A percentile compares a stretch with the other conserved stretches of the same genome.
phyloP scores from a whole-genome alignment of 2,113 vertebrate species.

The Cercocebus atys region DNA sequence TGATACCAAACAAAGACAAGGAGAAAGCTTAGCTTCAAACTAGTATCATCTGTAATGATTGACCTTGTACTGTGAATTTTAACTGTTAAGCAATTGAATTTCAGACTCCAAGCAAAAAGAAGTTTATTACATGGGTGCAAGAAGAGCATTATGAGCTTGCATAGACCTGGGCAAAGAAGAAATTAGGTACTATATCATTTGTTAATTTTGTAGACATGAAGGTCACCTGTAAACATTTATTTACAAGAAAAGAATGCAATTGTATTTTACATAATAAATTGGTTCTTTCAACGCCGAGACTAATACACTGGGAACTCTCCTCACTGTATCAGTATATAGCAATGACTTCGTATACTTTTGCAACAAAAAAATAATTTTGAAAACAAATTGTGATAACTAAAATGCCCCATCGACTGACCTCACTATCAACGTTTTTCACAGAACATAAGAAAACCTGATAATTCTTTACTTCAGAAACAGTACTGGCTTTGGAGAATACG shows the following conservation, averaged over 20 bases:
- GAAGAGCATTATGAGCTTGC: background rate
- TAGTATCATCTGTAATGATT: constrained; percentile 79
- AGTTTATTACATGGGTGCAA: constrained; percentile 51
- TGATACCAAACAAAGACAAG: constrained; percentile 82
- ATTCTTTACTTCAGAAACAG: background rate
- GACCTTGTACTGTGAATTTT: constrained; percentile 84
- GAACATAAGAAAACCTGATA: background rate
- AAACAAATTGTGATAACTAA: background rate
- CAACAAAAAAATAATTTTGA: constrained; percentile 23
- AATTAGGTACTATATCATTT: constrained; percentile 43
- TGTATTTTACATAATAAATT: constrained; percentile 59
- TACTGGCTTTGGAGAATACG: background rate
- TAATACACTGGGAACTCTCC: constrained; percentile 50
- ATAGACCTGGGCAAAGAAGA: background rate
- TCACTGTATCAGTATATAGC: background rate
- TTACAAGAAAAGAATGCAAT: constrained; percentile 66
- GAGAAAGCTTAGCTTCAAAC: constrained; percentile 75
- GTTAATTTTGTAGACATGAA: constrained; percentile 56
- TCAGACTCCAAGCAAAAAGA: constrained; percentile 59
- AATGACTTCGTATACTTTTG: constrained; percentile 1
- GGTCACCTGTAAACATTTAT: constrained; percentile 59
- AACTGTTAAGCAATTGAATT: constrained; percentile 80
- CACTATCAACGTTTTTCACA: background rate
- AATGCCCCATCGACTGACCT: background rate
- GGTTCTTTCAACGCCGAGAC: constrained; percentile 51